These are phyloP conservation scores for Leptinotarsa tumamoca DNA, from an alignment of 2,888 invertebrate species.

Conservation along the genomic window DNA sequence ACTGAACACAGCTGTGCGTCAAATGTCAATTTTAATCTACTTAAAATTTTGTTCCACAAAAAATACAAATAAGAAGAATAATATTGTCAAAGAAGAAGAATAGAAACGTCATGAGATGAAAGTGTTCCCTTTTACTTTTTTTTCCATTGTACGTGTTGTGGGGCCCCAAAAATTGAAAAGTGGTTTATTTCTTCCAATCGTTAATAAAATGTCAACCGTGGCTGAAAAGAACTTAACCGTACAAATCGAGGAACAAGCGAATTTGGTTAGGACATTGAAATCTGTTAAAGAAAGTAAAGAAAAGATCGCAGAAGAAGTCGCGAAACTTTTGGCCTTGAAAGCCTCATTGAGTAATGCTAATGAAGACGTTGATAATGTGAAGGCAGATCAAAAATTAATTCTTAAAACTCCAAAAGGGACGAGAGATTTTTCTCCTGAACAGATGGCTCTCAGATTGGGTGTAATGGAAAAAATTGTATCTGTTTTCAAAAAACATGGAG, in stretches of 20 bases:
- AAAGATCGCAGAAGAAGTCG: constrained; percentile 89
- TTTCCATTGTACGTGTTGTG: constrained; percentile 5
- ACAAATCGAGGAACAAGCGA: constrained; percentile 80
- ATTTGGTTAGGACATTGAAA: constrained; percentile 85
- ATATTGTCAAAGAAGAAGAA: neutral
- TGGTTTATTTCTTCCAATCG: neutral
- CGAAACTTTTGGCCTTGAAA: constrained; percentile 84
- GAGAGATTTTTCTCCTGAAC: constrained; percentile 92
- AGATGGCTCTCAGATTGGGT: constrained; percentile 91
- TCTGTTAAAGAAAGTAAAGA: constrained; percentile 81
- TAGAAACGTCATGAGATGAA: constrained; percentile 14
- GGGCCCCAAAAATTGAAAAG: neutral
- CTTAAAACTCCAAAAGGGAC: constrained; percentile 95
- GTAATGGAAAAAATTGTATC: constrained; percentile 88
- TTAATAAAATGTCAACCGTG: neutral
- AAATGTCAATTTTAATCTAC: no score
- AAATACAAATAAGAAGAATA: no score
- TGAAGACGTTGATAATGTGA: constrained; percentile 62
- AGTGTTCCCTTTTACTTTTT: constrained; percentile 1
- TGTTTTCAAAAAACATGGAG: constrained; percentile 97
- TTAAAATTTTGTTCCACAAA: no score
- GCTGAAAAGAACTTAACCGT: constrained; percentile 64
- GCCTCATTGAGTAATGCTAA: constrained; percentile 77
- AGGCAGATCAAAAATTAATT: constrained; percentile 78
- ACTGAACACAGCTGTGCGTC: no score